phyloP scores from a whole-genome alignment of 2,113 vertebrate species.

The Nothobranchius kuhntae region DNA sequence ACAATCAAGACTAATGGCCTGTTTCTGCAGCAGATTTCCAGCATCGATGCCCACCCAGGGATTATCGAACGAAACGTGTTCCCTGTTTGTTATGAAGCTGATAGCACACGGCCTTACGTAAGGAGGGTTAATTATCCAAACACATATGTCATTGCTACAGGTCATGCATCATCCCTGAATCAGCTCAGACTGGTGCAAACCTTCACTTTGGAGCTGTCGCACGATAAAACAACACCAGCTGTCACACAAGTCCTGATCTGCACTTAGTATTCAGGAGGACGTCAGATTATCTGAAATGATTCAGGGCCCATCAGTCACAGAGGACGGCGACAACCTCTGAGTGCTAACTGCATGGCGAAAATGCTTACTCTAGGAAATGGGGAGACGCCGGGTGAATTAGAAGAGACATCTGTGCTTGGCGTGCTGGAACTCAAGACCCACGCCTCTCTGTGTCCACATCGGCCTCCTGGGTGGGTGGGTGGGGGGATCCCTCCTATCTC shows the following conservation, averaged over 20 bases:
- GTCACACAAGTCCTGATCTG: constrained; percentile 35
- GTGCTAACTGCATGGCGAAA: background rate
- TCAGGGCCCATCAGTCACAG: constrained; percentile 8
- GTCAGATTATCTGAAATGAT: background rate
- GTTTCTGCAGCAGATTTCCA: background rate
- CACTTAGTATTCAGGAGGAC: constrained; percentile 13
- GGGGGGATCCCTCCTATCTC: constrained; percentile 51
- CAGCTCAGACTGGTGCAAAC: constrained; percentile 32
- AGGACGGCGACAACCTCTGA: background rate
- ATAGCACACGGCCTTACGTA: constrained; percentile 5
- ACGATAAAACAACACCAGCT: constrained; percentile 40
- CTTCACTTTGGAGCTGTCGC: constrained; percentile 22
- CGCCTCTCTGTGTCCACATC: background rate
- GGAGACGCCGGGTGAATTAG: background rate
- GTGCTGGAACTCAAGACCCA: background rate
- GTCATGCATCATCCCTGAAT: constrained; percentile 39
- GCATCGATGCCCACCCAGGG: too few relatives aligned
- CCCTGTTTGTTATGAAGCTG: too few relatives aligned
- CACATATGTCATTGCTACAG: constrained; percentile 37
- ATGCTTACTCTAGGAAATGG: background rate
- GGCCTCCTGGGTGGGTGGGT: constrained; percentile 42
- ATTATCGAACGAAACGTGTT: too few relatives aligned
- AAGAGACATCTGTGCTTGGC: background rate
- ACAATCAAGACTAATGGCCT: constrained; percentile 2
- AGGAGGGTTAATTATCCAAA: constrained; percentile 26